phyloP scores from a whole-genome alignment of 2,113 vertebrate genomes.

The Probosciger aterrimus region DNA sequence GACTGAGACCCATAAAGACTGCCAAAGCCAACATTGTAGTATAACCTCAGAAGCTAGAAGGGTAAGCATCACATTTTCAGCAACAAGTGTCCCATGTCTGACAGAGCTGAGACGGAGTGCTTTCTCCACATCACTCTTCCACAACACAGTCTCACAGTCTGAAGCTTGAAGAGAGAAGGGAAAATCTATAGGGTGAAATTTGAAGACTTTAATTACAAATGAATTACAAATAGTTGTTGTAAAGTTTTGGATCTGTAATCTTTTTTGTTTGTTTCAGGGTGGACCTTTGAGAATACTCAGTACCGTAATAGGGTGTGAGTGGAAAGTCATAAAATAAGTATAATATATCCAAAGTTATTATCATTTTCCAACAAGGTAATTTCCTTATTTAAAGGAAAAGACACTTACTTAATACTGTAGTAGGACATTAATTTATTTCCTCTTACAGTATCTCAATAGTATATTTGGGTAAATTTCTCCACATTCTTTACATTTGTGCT shows the following conservation, averaged over 20 bases:
- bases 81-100: neutral
- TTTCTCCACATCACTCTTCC: neutral
- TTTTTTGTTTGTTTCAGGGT: neutral
- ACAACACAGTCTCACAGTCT: neutral
- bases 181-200: neutral
- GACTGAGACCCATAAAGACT: neutral
- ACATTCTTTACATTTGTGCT: neutral
- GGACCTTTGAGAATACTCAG: neutral
- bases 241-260: neutral
- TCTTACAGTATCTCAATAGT: neutral
- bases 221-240: neutral
- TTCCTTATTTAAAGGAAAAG: neutral
- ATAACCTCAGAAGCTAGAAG: neutral
- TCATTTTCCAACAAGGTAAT: neutral
- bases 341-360: neutral
- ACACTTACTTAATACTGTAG: neutral
- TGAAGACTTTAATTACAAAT: neutral
- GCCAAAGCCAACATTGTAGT: neutral
- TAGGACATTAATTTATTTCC: neutral
- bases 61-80: neutral
- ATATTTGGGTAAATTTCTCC: neutral
- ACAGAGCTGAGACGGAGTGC: neutral
- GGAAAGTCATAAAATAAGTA: neutral
- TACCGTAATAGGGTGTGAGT: neutral
- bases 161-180: neutral